Conservation (phyloP, 2,113 vertebrate genomes). For the Syrmaticus mikado region DNA sequence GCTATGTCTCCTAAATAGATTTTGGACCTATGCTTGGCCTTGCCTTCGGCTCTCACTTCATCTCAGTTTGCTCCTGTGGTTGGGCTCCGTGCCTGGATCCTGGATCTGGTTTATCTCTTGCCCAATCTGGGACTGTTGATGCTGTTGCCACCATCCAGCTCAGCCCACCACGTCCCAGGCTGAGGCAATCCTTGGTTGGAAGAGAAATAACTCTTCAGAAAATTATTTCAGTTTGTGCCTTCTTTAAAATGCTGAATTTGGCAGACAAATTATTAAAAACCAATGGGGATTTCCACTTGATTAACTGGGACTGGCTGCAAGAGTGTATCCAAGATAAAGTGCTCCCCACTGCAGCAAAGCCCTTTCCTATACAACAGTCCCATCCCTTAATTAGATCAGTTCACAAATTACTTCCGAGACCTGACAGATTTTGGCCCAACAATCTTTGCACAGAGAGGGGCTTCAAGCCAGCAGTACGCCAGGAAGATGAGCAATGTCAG, state of each 20-base stretch:
- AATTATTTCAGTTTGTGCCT: not conserved
- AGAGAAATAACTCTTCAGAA: not conserved
- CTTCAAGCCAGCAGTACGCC: not conserved
- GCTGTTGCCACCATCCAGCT: accelerated
- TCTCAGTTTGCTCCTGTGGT: not conserved
- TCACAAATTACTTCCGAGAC: not conserved
- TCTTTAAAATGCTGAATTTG: not conserved
- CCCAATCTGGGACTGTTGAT: not conserved
- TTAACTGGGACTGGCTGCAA: not conserved
- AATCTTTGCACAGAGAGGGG: not conserved
- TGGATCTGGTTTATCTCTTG: not conserved
- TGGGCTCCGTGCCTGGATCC: not conserved
- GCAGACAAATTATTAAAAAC: slow-evolving; percentile 12
- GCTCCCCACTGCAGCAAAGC: not conserved
- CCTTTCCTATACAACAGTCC: not conserved
- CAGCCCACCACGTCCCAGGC: not conserved
- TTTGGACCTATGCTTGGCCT: not conserved
- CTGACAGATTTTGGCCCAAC: not conserved
- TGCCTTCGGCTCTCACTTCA: not conserved
- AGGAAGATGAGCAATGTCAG: not conserved
- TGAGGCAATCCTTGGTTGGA: not conserved
- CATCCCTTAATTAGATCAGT: not conserved
- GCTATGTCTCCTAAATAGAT: not conserved
- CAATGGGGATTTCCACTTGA: slow-evolving; percentile 31
- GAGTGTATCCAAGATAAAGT: not conserved